phyloP scores from a whole-genome alignment of 2,113 vertebrate genomes.

The Colius striatus region DNA sequence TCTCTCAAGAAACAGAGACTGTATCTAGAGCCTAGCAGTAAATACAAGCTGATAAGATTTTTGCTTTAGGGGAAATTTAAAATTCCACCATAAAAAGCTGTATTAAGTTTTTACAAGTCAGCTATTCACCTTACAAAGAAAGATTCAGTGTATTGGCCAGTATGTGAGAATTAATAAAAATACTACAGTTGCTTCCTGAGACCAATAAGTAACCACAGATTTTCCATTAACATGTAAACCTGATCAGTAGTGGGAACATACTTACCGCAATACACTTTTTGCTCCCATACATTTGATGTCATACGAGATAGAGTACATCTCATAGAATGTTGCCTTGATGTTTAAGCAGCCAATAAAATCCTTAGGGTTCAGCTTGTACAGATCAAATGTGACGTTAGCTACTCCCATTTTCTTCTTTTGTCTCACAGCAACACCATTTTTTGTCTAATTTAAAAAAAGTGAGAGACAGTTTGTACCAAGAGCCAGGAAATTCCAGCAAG shows the following conservation, averaged over 20 bases:
- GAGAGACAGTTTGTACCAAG: background rate
- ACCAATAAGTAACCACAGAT: background rate
- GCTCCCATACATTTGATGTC: constrained; percentile 81
- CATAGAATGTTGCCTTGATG: constrained; percentile 83
- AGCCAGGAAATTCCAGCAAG: background rate
- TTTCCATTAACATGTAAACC: fast-evolving
- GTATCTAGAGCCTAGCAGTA: background rate
- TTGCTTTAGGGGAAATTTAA: background rate
- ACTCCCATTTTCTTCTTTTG: constrained; percentile 80
- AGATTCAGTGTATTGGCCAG: background rate
- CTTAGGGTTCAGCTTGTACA: constrained; percentile 85
- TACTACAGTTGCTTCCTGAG: background rate
- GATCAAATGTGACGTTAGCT: constrained; percentile 84
- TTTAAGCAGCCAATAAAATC: constrained; percentile 87
- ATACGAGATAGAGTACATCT: constrained; percentile 84
- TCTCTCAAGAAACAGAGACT: background rate
- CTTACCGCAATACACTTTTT: constrained; percentile 81
- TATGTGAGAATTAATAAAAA: background rate
- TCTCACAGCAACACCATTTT: constrained; percentile 7
- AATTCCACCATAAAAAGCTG: background rate
- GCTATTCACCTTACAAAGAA: background rate
- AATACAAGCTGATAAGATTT: background rate
- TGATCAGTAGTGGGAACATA: background rate
- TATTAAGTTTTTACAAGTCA: background rate
- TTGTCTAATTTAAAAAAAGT: constrained; percentile 39